Percentiles rank a stretch among this genome's conserved stretches.
Conservation (phyloP, 2,113 vertebrate species). For the Leucopternis melanops region DNA sequence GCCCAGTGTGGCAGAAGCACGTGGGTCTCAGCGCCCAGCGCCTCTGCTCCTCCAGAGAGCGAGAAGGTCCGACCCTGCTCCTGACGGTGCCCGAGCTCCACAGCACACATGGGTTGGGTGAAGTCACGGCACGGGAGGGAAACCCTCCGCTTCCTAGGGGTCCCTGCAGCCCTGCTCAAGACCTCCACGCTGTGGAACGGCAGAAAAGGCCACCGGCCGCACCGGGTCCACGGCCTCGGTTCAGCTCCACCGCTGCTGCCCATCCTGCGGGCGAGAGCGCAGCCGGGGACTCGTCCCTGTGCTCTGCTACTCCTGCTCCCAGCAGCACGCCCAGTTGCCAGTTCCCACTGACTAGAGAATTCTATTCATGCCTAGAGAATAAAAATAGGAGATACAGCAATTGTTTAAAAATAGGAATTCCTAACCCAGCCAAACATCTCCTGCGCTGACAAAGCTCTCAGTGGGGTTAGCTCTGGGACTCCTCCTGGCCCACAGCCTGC, state of each 20-base stretch:
- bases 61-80: neutral
- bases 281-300: rapidly evolving
- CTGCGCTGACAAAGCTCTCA: neutral
- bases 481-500: neutral
- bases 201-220: neutral
- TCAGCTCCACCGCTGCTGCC: neutral
- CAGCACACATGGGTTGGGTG: neutral
- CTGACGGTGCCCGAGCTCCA: rapidly evolving
- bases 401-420: neutral
- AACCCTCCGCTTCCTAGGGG: neutral
- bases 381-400: neutral
- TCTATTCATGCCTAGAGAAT: neutral
- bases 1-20: neutral
- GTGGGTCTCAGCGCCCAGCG: neutral
- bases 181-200: rapidly evolving
- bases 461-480: neutral
- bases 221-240: neutral
- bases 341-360: neutral
- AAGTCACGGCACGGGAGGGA: neutral
- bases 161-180: neutral
- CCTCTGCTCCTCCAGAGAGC: neutral
- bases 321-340: neutral
- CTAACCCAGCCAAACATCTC: neutral
- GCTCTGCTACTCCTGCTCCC: neutral
- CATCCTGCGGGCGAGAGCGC: rapidly evolving